A percentile compares a stretch with the other conserved stretches of the same genome.
Conservation (phyloP, 2,113 vertebrate species). For the Acanthisitta chloris region DNA sequence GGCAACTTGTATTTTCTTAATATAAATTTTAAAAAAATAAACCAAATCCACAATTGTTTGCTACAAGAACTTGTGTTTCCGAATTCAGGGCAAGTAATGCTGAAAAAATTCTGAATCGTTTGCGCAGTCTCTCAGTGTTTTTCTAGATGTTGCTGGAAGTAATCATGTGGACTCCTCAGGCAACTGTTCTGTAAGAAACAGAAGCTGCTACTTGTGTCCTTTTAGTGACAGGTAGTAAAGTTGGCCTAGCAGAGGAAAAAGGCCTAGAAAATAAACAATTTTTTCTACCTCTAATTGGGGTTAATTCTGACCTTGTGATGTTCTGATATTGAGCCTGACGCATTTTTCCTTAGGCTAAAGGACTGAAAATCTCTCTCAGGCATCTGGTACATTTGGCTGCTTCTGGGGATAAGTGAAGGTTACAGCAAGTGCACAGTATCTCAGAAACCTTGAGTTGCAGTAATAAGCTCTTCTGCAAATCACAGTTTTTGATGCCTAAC, state of each 20-base stretch:
- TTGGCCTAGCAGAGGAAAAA: neutral
- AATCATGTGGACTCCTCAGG: neutral
- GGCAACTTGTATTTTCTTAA: neutral
- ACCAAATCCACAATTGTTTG: rapidly evolving
- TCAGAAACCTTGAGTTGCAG: neutral
- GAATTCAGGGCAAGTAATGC: neutral
- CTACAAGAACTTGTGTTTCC: neutral
- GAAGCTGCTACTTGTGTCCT: neutral
- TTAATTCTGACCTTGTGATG: neutral
- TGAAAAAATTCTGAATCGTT: neutral
- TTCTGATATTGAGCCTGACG: neutral
- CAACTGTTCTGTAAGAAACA: neutral
- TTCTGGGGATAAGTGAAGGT: neutral
- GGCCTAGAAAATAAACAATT: neutral
- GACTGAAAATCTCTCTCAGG: neutral
- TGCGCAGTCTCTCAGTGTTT: neutral
- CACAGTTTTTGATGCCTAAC: neutral
- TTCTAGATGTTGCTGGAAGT: neutral
- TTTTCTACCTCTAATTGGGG: neutral
- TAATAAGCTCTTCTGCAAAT: neutral
- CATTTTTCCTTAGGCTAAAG: neutral
- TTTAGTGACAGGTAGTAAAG: neutral
- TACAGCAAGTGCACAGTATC: neutral
- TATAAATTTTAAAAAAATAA: neutral
- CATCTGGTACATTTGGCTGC: neutral